Conservation (phyloP, 2,113 vertebrate genomes). For the Poecile atricapillus region DNA sequence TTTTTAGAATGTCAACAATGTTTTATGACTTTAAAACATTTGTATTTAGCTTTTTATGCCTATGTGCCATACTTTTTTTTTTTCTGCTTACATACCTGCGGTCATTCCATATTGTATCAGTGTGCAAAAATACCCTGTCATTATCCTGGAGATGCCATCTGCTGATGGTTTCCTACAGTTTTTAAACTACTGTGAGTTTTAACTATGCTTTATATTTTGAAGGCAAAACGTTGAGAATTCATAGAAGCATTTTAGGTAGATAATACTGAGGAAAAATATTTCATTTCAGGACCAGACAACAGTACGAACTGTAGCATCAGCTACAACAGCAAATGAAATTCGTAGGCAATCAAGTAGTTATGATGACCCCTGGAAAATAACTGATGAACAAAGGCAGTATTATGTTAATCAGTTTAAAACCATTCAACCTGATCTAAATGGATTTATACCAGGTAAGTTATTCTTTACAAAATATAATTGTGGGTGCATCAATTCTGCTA, state of each 20-base stretch:
- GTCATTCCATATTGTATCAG: constrained; percentile 59
- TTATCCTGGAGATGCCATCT: constrained; percentile 26
- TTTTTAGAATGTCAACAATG: not conserved
- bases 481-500: constrained; percentile 18
- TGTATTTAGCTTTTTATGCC: constrained; percentile 69
- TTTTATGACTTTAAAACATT: constrained; percentile 7
- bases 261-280: constrained; percentile 78
- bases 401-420: constrained; percentile 99
- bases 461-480: constrained; percentile 47
- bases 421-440: constrained; percentile 96
- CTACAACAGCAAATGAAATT: constrained; percentile 90
- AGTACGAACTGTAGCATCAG: constrained; percentile 89
- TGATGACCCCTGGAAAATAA: constrained; percentile 99
- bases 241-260: constrained; percentile 55
- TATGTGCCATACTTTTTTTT: constrained; percentile 59
- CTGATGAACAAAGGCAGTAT: constrained; percentile 99
- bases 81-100: constrained; percentile 68
- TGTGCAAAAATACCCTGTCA: constrained; percentile 51
- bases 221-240: constrained; percentile 60
- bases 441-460: constrained; percentile 95
- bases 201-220: constrained; percentile 62
- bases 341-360: constrained; percentile 97
- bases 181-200: constrained; percentile 40
- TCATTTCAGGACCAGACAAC: constrained; percentile 88
- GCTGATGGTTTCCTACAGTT: constrained; percentile 26